These are phyloP conservation scores for Sarcophilus harrisii DNA, from an alignment of 2,797 vertebrate genomes.

Conservation along the genomic window DNA sequence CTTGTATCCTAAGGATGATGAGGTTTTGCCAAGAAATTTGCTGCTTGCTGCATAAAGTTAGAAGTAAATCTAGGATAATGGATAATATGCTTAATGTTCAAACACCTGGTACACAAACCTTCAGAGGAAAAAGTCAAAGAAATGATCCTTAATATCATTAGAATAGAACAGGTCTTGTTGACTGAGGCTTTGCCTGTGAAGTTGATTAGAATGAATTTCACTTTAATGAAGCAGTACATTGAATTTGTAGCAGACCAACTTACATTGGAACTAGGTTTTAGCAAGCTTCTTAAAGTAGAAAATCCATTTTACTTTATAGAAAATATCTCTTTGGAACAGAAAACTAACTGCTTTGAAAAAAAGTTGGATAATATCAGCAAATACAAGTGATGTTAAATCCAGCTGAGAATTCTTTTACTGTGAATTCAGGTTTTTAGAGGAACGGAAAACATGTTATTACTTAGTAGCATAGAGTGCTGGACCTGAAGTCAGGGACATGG, in stretches of 20 bases:
- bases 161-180: slow-evolving; percentile 94
- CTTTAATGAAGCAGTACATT: slow-evolving; percentile 93
- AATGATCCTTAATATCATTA: slow-evolving; percentile 90
- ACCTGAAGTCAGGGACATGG: not conserved
- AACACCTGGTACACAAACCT: slow-evolving; percentile 91
- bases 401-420: slow-evolving; percentile 89
- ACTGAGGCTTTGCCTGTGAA: slow-evolving; percentile 91
- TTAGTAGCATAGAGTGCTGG: not conserved
- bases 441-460: not conserved
- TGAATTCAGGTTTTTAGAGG: slow-evolving; percentile 92
- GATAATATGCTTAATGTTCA: slow-evolving; percentile 90
- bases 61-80: not conserved
- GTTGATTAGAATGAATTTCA: slow-evolving; percentile 94
- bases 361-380: slow-evolving; percentile 92
- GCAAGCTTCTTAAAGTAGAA: slow-evolving; percentile 84
- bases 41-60: not conserved
- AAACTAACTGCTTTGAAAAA: slow-evolving; percentile 94
- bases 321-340: slow-evolving; percentile 94
- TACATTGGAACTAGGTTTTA: slow-evolving; percentile 91
- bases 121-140: slow-evolving; percentile 85
- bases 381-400: slow-evolving; percentile 91
- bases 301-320: slow-evolving; percentile 91
- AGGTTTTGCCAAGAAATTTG: not conserved
- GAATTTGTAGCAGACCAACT: slow-evolving; percentile 93
- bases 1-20: not conserved